Evolutionary conservation across 1,140 invertebrate genomes (phyloP).

Genomic region (Hypsibius dujardini): DNA sequence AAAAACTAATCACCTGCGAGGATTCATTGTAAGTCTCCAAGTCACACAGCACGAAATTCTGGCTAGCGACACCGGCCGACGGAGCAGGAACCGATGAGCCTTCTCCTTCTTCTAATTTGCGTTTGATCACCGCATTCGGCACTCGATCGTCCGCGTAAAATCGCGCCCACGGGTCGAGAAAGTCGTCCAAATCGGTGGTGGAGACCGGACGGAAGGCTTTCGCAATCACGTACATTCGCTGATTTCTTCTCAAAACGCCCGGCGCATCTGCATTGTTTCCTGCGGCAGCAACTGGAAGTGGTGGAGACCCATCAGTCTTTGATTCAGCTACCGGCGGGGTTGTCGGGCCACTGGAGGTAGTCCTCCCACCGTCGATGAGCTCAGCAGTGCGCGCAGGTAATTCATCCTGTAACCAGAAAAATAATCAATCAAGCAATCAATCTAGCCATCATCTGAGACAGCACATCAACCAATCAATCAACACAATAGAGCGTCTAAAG

Average conservation of each 20-base stretch:
- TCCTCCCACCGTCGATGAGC: neutral
- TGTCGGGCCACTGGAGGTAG: too few species aligned
- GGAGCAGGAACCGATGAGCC: too few species aligned
- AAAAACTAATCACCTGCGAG: too few species aligned
- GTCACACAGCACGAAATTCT: slow-evolving; percentile 1
- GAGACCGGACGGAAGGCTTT: neutral
- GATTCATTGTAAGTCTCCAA: neutral
- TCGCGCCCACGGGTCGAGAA: neutral
- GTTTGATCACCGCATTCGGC: neutral
- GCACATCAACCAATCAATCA: neutral
- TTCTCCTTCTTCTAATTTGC: neutral
- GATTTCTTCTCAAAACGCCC: too few species aligned
- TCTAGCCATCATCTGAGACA: neutral
- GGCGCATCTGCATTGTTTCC: too few species aligned
- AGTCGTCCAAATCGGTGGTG: neutral
- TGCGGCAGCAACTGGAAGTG: too few species aligned
- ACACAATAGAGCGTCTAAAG: neutral
- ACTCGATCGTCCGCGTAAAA: neutral
- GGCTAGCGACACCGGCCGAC: neutral
- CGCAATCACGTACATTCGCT: neutral
- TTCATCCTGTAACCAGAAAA: neutral
- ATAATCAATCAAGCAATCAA: neutral
- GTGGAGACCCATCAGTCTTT: too few species aligned
- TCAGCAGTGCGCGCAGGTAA: neutral
- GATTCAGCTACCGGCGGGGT: too few species aligned